Base-by-base conservation (phyloP, 2,888 invertebrate species). In the Hedya salicella region DNA sequence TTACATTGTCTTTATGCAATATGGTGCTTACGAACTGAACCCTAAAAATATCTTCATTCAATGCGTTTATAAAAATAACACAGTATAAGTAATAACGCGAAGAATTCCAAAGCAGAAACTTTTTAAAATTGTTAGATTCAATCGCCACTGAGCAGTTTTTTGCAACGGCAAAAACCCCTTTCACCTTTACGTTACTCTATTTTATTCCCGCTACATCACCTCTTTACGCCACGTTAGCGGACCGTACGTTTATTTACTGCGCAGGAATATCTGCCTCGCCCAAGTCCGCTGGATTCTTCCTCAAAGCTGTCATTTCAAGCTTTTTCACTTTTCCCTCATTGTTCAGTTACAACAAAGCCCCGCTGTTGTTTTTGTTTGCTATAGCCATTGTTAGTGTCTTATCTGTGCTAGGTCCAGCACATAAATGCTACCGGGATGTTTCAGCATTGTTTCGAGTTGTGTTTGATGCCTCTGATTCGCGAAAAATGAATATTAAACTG, bases 301-400 rank as follows among this genome's bases (percentile, higher is more conserved):
- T 71, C 70, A 66, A 70, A 70, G 73, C 69, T 67, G 72, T 73
- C 75, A 76, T 75, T 77, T 80, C 79, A 80, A 74, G 78, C 83
- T 85, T 88, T 87, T 87, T 85, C 86, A 82, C 80, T 81, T n/a
- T n/a, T 79, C 71, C 72, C 71, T 76, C 76, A 87, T 88, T 89
- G 89, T 89, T 81, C 77, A 71, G 69, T 65, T 65, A 65, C 79
- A 80, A 89, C 89, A 89, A 88, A 81, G 82, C 73, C 73, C n/a
- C 77, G 70, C 70, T 75, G 77, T 86, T 84, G 84, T 86, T 87
- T 87, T 86, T 82, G 86, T 86, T 83, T 82, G 74, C 73, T 75
- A 71, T 70, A 66, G 72, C 76, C 73, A 85, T 88, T 88, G 87
- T 88, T 73, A 72, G 30, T 61, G 72, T 78, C 79, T 82, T 84